These are phyloP conservation scores for Tamandua tetradactyla DNA, from an alignment of 2,797 vertebrate genomes.

Conservation along the genomic window DNA sequence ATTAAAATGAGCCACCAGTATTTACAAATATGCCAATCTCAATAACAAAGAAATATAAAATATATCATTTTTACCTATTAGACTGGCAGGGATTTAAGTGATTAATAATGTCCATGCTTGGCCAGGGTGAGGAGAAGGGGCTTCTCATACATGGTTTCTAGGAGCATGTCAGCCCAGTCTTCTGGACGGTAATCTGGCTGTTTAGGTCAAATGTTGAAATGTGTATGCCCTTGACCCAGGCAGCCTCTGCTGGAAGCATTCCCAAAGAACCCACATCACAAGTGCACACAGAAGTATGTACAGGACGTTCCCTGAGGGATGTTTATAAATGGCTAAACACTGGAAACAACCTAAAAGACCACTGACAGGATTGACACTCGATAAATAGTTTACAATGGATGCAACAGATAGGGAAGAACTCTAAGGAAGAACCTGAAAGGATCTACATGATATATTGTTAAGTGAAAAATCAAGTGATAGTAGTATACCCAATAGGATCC, in stretches of 20 bases:
- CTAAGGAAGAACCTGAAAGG: not conserved
- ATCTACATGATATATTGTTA: not conserved
- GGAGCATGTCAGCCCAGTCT: not conserved
- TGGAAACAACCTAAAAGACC: not conserved
- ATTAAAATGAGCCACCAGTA: not conserved
- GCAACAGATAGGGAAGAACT: not conserved
- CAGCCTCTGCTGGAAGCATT: not conserved
- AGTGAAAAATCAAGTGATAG: not conserved
- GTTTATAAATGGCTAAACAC: slow-evolving; percentile 14
- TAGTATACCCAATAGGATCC: not conserved
- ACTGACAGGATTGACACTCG: not conserved
- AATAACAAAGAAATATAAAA: not conserved
- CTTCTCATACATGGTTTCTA: too few relatives aligned
- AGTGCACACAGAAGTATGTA: not conserved
- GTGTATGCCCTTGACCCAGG: not conserved
- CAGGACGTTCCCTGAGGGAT: not conserved
- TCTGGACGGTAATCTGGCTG: not conserved
- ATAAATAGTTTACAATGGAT: not conserved
- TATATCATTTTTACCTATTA: not conserved
- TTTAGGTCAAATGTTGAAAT: not conserved
- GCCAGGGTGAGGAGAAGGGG: too few relatives aligned
- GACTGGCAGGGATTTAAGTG: not conserved
- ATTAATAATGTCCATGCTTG: not conserved
- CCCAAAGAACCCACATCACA: not conserved
- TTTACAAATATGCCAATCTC: not conserved